Percentiles rank a stretch among this genome's conserved stretches.
phyloP scores from a whole-genome alignment of 2,888 invertebrate genomes.

The Nasonovia ribisnigri region DNA sequence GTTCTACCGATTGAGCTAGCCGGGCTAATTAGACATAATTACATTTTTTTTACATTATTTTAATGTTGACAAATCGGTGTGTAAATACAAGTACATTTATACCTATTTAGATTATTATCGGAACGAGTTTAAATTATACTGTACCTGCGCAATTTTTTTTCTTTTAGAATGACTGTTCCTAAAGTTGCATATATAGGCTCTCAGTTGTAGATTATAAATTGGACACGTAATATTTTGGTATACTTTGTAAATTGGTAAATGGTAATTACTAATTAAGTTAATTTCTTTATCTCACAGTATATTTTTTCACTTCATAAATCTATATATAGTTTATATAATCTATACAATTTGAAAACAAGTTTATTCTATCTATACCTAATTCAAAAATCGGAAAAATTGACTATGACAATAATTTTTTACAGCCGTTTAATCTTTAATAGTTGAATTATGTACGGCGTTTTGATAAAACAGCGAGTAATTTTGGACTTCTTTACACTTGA shows the following conservation, averaged over 20 bases:
- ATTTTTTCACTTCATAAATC: conserved; percentile 1
- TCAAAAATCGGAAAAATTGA: background rate
- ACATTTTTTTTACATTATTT: too few species aligned
- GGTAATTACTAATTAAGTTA: too few species aligned
- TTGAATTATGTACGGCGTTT: background rate
- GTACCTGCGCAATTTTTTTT: background rate
- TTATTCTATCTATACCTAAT: background rate
- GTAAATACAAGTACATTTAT: too few species aligned
- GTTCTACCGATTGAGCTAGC: too few species aligned
- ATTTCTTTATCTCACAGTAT: background rate
- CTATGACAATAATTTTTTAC: background rate
- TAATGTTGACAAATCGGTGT: too few species aligned
- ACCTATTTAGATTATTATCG: too few species aligned
- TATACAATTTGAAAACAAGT: background rate
- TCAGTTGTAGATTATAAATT: background rate
- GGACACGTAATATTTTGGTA: background rate
- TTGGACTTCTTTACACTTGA: background rate
- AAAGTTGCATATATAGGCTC: background rate
- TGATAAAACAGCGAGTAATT: background rate
- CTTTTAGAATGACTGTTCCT: background rate
- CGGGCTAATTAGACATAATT: too few species aligned
- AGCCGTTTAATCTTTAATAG: background rate
- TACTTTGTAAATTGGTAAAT: background rate
- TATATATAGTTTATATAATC: too few species aligned
- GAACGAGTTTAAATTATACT: too few species aligned